Evolutionary conservation across 1,140 invertebrate genomes (phyloP).

Genomic region (Pogonomyrmex barbatus): DNA sequence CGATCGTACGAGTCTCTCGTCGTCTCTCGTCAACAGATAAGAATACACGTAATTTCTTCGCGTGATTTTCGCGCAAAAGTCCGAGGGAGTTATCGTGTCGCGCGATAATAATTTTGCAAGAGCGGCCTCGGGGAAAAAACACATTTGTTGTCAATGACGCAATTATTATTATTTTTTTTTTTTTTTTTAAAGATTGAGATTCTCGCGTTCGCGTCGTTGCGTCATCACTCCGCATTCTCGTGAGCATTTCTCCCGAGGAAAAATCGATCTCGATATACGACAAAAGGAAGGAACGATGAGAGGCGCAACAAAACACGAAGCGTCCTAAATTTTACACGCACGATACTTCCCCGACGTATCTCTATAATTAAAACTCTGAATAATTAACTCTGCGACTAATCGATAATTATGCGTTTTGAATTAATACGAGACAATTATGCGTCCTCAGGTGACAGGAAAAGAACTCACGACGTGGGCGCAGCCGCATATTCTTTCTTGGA

Average conservation of each 20-base stretch:
- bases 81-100: conserved; percentile 8
- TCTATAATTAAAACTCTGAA: neutral
- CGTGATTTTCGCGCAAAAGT: neutral
- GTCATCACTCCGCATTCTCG: conserved; percentile 12
- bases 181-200: neutral
- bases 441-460: neutral
- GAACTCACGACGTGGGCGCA: neutral
- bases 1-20: conserved; percentile 22
- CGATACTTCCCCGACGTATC: neutral
- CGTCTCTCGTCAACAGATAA: conserved; percentile 31
- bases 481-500: conserved; percentile 9
- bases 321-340: neutral
- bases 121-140: conserved; percentile 34
- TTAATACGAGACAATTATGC: neutral
- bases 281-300: neutral
- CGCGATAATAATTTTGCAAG: conserved; percentile 40
- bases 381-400: neutral
- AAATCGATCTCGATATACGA: neutral
- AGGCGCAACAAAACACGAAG: neutral
- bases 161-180: neutral
- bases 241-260: neutral
- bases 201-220: conserved; percentile 33
- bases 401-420: neutral
- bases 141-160: neutral
- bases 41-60: neutral